A percentile compares a stretch with the other conserved stretches of the same genome.
Conservation (phyloP, 2,113 vertebrate genomes). For the Gadus macrocephalus region DNA sequence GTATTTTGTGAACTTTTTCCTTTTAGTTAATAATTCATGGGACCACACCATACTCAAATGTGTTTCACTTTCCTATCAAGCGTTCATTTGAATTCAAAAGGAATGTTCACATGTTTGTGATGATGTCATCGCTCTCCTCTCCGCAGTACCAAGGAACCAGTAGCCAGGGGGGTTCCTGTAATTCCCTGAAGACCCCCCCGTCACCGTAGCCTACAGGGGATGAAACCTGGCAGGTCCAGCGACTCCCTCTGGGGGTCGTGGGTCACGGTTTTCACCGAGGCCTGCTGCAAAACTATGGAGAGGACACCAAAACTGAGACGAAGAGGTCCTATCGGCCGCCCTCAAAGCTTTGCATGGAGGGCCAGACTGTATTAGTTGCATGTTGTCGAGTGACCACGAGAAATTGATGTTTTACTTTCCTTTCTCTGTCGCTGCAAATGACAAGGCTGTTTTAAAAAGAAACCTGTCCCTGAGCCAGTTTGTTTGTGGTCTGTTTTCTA, state of each 20-base stretch:
- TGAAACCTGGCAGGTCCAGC: constrained; percentile 12
- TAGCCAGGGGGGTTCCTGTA: constrained; percentile 74
- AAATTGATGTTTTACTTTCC: constrained; percentile 62
- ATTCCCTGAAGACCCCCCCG: constrained; percentile 72
- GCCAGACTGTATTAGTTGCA: constrained; percentile 76
- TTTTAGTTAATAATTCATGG: neutral
- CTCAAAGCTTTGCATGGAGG: constrained; percentile 58
- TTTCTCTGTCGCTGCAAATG: constrained; percentile 53
- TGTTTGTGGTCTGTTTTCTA: constrained; percentile 56
- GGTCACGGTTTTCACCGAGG: constrained; percentile 11
- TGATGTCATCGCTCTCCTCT: constrained; percentile 19
- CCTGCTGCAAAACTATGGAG: constrained; percentile 20
- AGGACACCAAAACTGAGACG: constrained; percentile 23
- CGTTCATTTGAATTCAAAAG: neutral
- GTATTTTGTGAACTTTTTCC: neutral
- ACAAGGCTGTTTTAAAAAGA: constrained; percentile 26
- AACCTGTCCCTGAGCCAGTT: constrained; percentile 49
- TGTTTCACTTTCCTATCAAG: neutral
- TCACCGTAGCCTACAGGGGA: constrained; percentile 62
- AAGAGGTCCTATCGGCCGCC: constrained; percentile 34
- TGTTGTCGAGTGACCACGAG: constrained; percentile 79
- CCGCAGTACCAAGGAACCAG: constrained; percentile 67
- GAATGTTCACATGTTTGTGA: neutral
- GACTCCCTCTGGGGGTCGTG: constrained; percentile 25
- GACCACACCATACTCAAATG: neutral